Evolutionary conservation across 2,797 vertebrate species (phyloP).

Genomic region (Pempheris klunzingeri): DNA sequence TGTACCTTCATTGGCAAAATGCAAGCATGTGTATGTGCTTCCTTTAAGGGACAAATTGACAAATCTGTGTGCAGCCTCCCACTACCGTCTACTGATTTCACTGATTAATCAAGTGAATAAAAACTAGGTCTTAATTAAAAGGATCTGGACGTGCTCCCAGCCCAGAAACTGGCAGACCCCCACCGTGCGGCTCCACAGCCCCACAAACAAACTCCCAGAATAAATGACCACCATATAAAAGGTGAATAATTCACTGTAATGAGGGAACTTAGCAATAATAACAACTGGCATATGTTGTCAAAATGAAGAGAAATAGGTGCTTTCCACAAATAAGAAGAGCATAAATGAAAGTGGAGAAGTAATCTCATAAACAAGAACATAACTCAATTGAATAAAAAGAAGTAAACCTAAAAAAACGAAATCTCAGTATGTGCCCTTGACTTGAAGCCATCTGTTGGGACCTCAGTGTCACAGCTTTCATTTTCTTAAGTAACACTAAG

Average conservation of each 20-base stretch:
- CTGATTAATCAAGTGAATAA: conserved; percentile 87
- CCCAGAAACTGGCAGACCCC: conserved; percentile 79
- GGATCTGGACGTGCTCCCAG: conserved; percentile 81
- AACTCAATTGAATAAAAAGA: conserved; percentile 66
- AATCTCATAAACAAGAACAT: conserved; percentile 71
- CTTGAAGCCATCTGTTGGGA: conserved; percentile 74
- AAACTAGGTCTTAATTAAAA: conserved; percentile 87
- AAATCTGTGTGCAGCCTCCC: conserved; percentile 84
- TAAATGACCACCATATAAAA: conserved; percentile 77
- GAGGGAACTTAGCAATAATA: conserved; percentile 82
- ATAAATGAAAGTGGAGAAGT: conserved; percentile 59
- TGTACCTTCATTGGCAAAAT: conserved; percentile 77
- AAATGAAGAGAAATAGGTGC: conserved; percentile 72
- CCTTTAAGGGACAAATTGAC: conserved; percentile 84
- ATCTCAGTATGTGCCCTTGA: conserved; percentile 78
- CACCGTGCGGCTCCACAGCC: conserved; percentile 67
- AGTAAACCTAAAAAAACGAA: conserved; percentile 60
- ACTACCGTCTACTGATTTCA: conserved; percentile 82
- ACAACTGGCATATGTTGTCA: conserved; percentile 81
- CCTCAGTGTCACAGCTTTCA: conserved; percentile 80
- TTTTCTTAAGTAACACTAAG: conserved; percentile 84
- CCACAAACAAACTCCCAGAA: conserved; percentile 77
- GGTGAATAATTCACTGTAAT: conserved; percentile 83
- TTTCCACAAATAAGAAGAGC: conserved; percentile 65
- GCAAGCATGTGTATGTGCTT: conserved; percentile 68